Conservation (phyloP, 2,888 invertebrate genomes). For the Agrilus biguttatus region DNA sequence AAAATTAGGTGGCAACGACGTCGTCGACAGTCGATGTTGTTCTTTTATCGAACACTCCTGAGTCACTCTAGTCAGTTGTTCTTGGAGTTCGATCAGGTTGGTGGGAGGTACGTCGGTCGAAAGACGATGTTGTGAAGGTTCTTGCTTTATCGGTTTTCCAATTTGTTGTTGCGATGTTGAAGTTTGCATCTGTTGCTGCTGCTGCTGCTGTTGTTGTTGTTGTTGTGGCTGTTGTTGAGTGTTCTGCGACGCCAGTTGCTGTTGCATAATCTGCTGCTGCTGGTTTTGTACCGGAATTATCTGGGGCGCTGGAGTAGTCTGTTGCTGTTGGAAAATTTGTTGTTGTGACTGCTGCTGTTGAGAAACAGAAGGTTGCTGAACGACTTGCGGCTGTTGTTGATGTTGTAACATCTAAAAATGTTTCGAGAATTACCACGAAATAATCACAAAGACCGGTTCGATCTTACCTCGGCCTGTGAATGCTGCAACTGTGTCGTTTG, state of each 20-base stretch:
- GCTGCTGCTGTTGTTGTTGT: conserved; percentile 4
- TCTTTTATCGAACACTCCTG: conserved; percentile 10
- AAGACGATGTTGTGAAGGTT: conserved; percentile 12
- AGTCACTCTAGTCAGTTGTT: conserved; percentile 19
- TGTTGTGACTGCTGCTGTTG: conserved; percentile 5
- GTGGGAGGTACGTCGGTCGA: conserved; percentile 21
- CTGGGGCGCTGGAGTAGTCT: not conserved
- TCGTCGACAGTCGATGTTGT: conserved; percentile 20
- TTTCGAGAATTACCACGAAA: too few relatives aligned
- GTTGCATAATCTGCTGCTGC: conserved; percentile 5
- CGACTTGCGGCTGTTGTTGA: not conserved
- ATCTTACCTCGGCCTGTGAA: not conserved
- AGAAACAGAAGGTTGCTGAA: conserved; percentile 4
- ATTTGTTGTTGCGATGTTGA: conserved; percentile 6
- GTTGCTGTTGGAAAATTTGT: conserved; percentile 6
- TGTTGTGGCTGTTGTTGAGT: conserved; percentile 13
- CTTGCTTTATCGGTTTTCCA: conserved; percentile 1
- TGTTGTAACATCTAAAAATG: too few relatives aligned
- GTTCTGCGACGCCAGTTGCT: conserved; percentile 22
- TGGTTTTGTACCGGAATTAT: not conserved
- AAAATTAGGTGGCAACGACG: conserved; percentile 23
- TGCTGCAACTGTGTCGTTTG: conserved; percentile 16
- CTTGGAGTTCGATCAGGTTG: conserved; percentile 25
- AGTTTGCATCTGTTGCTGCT: conserved; percentile 6
- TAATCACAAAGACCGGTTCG: too few relatives aligned